Percentiles rank a stretch among this genome's conserved stretches.
These are phyloP conservation scores for Orius insidiosus DNA, from an alignment of 1,140 invertebrate species.

Conservation along the genomic window DNA sequence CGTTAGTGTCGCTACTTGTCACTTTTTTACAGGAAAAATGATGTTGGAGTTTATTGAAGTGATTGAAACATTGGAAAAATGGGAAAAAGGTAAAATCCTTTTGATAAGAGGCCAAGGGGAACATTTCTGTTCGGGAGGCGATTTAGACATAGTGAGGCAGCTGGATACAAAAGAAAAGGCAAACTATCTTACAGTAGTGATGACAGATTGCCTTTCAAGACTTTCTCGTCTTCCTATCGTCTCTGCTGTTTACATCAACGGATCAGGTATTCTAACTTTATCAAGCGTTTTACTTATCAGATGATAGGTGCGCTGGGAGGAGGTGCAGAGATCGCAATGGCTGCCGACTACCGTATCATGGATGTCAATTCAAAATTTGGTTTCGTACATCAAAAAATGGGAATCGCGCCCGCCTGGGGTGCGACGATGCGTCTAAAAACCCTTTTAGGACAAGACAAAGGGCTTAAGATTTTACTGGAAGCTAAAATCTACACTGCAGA, in stretches of 20 bases:
- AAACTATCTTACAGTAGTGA: conserved; percentile 29
- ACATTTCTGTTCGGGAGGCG: conserved; percentile 40
- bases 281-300: no score
- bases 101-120: conserved; percentile 29
- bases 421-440: conserved; percentile 16
- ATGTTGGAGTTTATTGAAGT: conserved; percentile 34
- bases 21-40: conserved; percentile 33
- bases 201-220: conserved; percentile 30
- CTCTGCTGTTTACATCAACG: conserved; percentile 33
- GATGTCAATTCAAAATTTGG: conserved; percentile 26
- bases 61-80: conserved; percentile 29
- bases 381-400: conserved; percentile 38
- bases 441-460: no score
- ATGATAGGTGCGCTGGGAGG: conserved; percentile 32
- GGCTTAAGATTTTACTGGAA: no score
- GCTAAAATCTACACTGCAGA: no score
- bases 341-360: conserved; percentile 35
- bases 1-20: no score
- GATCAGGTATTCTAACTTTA: no score
- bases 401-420: conserved; percentile 37
- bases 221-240: conserved; percentile 32
- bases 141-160: conserved; percentile 30
- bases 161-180: conserved; percentile 26
- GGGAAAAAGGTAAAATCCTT: conserved; percentile 34
- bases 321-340: conserved; percentile 35